phyloP scores from a whole-genome alignment of 2,113 vertebrate species.

The Oxygymnocypris stewartii region DNA sequence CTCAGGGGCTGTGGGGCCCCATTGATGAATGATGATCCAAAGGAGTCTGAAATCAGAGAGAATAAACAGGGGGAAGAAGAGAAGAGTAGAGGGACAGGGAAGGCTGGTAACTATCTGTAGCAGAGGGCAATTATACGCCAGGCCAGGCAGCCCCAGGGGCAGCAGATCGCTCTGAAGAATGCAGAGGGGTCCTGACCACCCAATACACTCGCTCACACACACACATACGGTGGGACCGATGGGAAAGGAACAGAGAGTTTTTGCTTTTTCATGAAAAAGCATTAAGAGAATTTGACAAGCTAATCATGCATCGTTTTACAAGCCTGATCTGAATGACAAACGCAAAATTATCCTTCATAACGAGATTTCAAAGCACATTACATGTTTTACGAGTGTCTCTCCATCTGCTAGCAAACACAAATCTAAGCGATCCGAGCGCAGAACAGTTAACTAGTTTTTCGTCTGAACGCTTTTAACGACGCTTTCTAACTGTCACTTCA shows the following conservation, averaged over 20 bases:
- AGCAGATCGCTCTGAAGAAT: slow-evolving; percentile 50
- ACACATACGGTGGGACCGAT: background rate
- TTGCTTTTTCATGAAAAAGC: background rate
- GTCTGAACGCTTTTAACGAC: background rate
- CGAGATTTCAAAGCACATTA: background rate
- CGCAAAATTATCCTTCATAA: background rate
- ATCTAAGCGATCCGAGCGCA: background rate
- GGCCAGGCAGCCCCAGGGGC: slow-evolving; percentile 63
- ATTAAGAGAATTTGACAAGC: background rate
- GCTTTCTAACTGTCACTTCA: slow-evolving; percentile 6
- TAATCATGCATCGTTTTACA: background rate
- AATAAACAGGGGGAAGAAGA: slow-evolving; percentile 70
- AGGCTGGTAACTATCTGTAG: slow-evolving; percentile 74
- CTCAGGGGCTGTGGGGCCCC: slow-evolving; percentile 62
- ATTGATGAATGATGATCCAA: slow-evolving; percentile 75
- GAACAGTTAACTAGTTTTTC: background rate
- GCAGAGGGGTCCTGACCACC: slow-evolving; percentile 50
- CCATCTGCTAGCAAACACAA: background rate
- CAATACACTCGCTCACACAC: slow-evolving; percentile 40
- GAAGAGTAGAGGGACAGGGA: slow-evolving; percentile 65
- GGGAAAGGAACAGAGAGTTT: slow-evolving; percentile 9
- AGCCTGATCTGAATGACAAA: background rate
- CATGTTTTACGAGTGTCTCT: background rate
- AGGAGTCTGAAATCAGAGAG: slow-evolving; percentile 75
- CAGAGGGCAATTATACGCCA: slow-evolving; percentile 64